phyloP scores from a whole-genome alignment of 2,888 invertebrate species.

The Drosophila prolongata region DNA sequence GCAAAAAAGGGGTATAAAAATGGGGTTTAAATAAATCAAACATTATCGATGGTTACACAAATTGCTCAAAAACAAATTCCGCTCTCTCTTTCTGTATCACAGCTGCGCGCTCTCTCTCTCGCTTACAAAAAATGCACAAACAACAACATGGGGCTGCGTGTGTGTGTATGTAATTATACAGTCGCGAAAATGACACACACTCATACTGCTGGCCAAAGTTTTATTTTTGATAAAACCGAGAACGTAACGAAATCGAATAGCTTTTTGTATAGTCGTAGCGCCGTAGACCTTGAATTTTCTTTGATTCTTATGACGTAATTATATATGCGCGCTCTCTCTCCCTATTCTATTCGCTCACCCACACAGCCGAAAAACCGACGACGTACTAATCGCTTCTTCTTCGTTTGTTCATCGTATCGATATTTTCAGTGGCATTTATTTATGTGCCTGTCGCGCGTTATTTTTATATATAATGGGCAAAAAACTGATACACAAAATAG shows the following conservation, averaged over 20 bases:
- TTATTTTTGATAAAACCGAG: slow-evolving; percentile 69
- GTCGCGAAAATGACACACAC: slow-evolving; percentile 58
- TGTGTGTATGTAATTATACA: slow-evolving; percentile 71
- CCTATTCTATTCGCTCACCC: slow-evolving; percentile 14
- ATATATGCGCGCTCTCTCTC: slow-evolving; percentile 54
- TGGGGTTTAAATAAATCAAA: slow-evolving; percentile 40
- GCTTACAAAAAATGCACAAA: slow-evolving; percentile 60
- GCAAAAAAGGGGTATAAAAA: slow-evolving; percentile 49
- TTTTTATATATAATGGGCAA: slow-evolving; percentile 45
- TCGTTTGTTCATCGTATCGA: slow-evolving; percentile 78
- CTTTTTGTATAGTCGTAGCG: slow-evolving; percentile 56
- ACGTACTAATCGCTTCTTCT: slow-evolving; percentile 74
- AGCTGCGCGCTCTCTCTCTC: slow-evolving; percentile 56
- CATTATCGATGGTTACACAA: slow-evolving; percentile 36
- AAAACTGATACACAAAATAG: slow-evolving; percentile 30
- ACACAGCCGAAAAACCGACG: slow-evolving; percentile 60
- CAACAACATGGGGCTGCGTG: slow-evolving; percentile 49
- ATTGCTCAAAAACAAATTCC: slow-evolving; percentile 24
- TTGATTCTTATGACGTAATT: slow-evolving; percentile 84
- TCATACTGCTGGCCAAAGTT: slow-evolving; percentile 48
- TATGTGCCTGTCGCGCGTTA: slow-evolving; percentile 66
- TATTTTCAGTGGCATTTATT: slow-evolving; percentile 72
- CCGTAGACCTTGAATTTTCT: slow-evolving; percentile 83
- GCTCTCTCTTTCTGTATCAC: slow-evolving; percentile 56
- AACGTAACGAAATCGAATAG: slow-evolving; percentile 77